Percentiles rank a stretch among this genome's conserved stretches.
Conservation (phyloP, 2,888 invertebrate genomes). For the Hoplodrina ambigua region DNA sequence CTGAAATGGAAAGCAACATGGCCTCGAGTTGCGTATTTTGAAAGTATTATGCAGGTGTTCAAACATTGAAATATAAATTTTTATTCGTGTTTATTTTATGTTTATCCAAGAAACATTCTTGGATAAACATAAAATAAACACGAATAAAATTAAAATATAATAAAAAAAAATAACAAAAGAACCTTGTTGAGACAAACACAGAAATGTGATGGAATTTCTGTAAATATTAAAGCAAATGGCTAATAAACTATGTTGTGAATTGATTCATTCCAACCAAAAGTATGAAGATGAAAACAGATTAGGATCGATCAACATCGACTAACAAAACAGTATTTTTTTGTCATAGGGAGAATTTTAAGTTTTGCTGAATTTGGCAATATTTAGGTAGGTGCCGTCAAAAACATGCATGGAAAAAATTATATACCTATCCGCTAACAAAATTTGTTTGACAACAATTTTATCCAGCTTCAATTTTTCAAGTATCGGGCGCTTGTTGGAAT, state of each 20-base stretch:
- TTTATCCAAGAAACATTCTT: too few species aligned
- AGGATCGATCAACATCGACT: too few species aligned
- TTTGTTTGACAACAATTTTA: neutral
- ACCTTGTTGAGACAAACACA: neutral
- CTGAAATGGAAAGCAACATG: slow-evolving; percentile 3
- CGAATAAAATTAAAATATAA: too few species aligned
- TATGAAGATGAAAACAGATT: too few species aligned
- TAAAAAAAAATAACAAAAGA: neutral
- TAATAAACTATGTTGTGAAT: too few species aligned
- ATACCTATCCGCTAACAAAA: slow-evolving; percentile 16
- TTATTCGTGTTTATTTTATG: too few species aligned
- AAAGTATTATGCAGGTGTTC: slow-evolving; percentile 14
- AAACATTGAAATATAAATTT: too few species aligned
- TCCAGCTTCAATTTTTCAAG: neutral
- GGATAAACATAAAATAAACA: too few species aligned
- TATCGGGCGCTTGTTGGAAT: slow-evolving; percentile 1
- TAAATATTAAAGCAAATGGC: too few species aligned
- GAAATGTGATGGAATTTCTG: neutral
- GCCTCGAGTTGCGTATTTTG: neutral
- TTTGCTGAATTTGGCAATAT: slow-evolving; percentile 14
- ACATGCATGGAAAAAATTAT: slow-evolving; percentile 7
- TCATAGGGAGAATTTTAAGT: neutral
- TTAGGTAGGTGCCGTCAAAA: neutral
- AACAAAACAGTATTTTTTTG: neutral
- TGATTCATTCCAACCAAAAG: too few species aligned